Percentiles rank a stretch among this genome's conserved stretches.
Evolutionary conservation across 2,888 invertebrate species (phyloP).

Genomic region (Mycogona germanica): DNA sequence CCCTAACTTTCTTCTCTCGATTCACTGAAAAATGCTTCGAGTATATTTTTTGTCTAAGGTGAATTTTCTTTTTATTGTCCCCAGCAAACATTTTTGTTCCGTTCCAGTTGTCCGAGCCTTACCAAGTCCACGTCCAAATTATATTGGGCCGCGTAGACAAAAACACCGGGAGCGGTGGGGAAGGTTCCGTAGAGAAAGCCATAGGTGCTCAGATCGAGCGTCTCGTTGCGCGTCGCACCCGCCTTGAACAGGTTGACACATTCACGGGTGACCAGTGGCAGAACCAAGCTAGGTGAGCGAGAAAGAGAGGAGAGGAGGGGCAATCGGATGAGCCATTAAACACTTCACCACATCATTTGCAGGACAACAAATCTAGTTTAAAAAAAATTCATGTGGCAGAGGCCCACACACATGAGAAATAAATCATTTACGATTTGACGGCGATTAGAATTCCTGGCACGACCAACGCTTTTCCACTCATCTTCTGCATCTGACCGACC

Average conservation of each 20-base stretch:
- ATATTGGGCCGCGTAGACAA: conserved; percentile 84
- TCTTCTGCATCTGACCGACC: conserved; percentile 74
- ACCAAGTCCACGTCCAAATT: conserved; percentile 76
- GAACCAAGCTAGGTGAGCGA: conserved; percentile 39
- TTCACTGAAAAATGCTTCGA: no score
- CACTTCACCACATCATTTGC: not conserved
- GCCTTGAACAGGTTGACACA: conserved; percentile 54
- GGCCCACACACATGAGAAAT: no score
- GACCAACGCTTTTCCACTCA: conserved; percentile 64
- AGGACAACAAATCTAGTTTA: not conserved
- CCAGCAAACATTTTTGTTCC: no score
- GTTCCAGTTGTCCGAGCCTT: not conserved
- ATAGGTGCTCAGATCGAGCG: conserved; percentile 72
- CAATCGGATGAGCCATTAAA: not conserved
- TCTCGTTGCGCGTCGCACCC: conserved; percentile 51
- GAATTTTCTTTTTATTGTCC: no score
- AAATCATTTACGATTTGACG: conserved; percentile 62
- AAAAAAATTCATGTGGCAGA: no score
- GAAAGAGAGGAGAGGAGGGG: not conserved
- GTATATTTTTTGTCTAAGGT: no score
- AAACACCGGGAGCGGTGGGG: conserved; percentile 91
- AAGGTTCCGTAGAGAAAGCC: conserved; percentile 93
- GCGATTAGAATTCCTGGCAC: conserved; percentile 76
- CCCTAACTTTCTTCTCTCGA: no score
- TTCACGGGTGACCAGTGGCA: conserved; percentile 78